Base-by-base conservation (phyloP, 2,797 vertebrate genomes). In the Labroides dimidiatus region DNA sequence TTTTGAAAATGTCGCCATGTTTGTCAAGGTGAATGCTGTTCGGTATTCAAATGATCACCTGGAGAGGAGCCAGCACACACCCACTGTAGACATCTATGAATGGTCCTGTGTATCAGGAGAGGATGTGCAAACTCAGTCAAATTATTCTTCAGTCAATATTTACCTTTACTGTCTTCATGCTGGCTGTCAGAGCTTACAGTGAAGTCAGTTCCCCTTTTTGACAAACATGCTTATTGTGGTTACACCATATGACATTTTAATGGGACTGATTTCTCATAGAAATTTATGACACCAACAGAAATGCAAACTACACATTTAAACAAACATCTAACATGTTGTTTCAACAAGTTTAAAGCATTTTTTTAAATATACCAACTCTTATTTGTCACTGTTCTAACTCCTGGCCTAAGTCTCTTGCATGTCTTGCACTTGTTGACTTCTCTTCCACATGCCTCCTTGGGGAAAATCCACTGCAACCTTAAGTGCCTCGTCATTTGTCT, bases 371-470 rank as follows among this genome's bases (percentile, higher is more conserved):
- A n/a, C n/a, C n/a, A n/a, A n/a, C n/a, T n/a, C n/a, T n/a, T n/a
- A n/a, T n/a, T n/a, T n/a, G n/a, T n/a, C n/a, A n/a, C n/a, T n/a
- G n/a, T n/a, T n/a, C n/a, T 66, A 11, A 62, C 17, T 48, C 12
- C 43, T 63, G 42, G 56, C 41, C 1, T 44, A 30, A 61, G 21
- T 36, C 58, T 72, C 78, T 55, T 47, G 61, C 37, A 62, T 73
- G 19, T 63, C 51, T 65, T 54, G 78, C 75, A 81, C 75, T 81
- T 76, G 72, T 84, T 86, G 74, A 73, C 78, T 82, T 73, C 75
- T 23, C 45, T 49, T 74, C 14, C 4, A 47, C 27, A 20, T 7
- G 20, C 67, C 71, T 80, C 84, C 70, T 69, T 36, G 4, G 72
- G 66, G 81, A 85, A 82, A 84, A 66, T 65, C 68, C 11, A 27